Percentiles rank a stretch among this genome's conserved stretches.
Conservation (phyloP, 64 coral and sea anemone species). For the Stylophora pistillata region DNA sequence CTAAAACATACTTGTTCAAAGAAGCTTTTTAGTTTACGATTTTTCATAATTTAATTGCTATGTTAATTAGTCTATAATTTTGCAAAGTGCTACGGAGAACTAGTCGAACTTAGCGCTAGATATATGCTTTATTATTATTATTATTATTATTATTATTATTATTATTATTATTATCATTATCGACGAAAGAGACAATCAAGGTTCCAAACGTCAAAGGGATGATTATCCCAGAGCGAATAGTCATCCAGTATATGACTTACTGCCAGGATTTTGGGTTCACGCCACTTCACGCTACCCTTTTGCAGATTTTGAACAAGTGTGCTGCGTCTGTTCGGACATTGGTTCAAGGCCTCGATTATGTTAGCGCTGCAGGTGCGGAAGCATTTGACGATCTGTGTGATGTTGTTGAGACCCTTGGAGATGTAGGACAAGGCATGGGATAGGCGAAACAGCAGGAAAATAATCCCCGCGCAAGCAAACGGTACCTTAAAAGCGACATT, state of each 20-base stretch:
- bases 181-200: conserved; percentile 35
- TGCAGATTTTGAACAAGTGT: no score
- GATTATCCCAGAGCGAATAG: conserved; percentile 39
- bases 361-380: conserved; percentile 39
- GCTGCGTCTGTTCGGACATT: conserved; percentile 47
- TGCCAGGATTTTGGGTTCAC: conserved; percentile 27
- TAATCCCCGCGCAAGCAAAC: conserved; percentile 36
- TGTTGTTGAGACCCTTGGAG: conserved; percentile 31
- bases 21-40: no score
- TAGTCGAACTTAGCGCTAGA: no score
- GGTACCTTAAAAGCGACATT: conserved; percentile 53
- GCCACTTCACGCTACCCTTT: no score
- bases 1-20: no score
- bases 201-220: conserved; percentile 55
- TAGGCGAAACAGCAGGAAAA: conserved; percentile 29
- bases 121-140: no score
- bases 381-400: conserved; percentile 38
- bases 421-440: conserved; percentile 47
- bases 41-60: no score
- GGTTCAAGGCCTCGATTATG: conserved; percentile 49
- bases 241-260: conserved; percentile 19
- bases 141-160: no score
- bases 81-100: no score
- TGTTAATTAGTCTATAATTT: no score
- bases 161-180: no score